Conservation (phyloP, 2,888 invertebrate species). For the Cephus runcator region DNA sequence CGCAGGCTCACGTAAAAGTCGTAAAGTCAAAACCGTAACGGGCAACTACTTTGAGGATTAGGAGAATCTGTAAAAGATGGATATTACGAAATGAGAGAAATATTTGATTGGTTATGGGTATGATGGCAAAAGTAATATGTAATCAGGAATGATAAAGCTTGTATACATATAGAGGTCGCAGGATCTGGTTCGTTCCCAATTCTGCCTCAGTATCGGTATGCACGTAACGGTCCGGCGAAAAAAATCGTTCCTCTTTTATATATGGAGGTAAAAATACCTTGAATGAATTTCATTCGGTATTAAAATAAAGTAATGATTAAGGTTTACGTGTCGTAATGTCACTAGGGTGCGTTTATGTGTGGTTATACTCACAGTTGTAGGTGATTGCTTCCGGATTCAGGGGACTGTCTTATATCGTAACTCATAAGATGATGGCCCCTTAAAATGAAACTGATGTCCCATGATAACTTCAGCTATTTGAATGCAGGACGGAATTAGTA, state of each 20-base stretch:
- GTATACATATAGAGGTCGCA: not conserved
- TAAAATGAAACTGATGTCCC: not conserved
- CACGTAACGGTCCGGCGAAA: not conserved
- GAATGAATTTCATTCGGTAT: not conserved
- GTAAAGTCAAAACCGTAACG: not conserved
- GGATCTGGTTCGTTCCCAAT: slow-evolving; percentile 3
- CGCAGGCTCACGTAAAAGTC: not conserved
- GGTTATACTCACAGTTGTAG: not conserved
- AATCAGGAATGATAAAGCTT: not conserved
- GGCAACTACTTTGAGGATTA: not conserved
- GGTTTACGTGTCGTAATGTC: not conserved
- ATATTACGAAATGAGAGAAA: not conserved
- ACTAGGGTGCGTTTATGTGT: not conserved
- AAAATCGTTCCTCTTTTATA: not conserved
- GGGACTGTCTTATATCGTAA: not conserved
- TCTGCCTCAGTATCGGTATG: not conserved
- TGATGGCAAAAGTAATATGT: not conserved
- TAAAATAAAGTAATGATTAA: not conserved
- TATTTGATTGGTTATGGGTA: not conserved
- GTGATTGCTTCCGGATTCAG: not conserved
- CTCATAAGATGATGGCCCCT: not conserved
- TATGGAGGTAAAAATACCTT: not conserved
- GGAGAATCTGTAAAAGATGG: not conserved
- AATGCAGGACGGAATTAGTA: slow-evolving; percentile 20
- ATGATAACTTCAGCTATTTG: not conserved